Evolutionary conservation across 2,888 invertebrate species (phyloP), one percentile per base, ranked within the genome.

Genomic region (Cremastinae sp.): DNA sequence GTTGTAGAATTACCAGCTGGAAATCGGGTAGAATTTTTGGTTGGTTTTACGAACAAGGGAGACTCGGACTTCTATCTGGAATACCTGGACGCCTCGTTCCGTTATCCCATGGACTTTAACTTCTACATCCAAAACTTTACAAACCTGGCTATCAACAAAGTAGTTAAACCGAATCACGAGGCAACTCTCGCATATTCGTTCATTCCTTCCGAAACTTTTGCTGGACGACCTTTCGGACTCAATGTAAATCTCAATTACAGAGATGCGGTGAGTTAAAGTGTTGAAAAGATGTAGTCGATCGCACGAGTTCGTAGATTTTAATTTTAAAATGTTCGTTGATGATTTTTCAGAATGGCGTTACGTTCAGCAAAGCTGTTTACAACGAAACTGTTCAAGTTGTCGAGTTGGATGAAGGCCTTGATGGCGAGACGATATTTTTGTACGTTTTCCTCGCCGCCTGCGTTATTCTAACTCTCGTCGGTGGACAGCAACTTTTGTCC

Each of bases 51-150:
- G 66, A 99, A 99, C 92, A 97, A 96, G 88, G 99, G 98, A 56
- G 93, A 94, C 74, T 94, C 95, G 82, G 97, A 98, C 82, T 98
- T 98, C 87, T 90, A 95, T 20, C 93, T 99, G 18, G 98, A 99
- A 88, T 94, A 95, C 4, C 93, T 99, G 87, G 99, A 99, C 86
- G 98, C 98, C 0, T 98, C 99, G 0, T 98, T 99, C 94, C 95
- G 98, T 83, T 99, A 99, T 89, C 98, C 99, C 7, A 96, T 98
- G 95, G 99, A 99, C 91, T 99, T 97, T 91, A 97, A 95, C 82
- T 99, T 97, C 91, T 96, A 96, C 91, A 98, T 99, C 82, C 98
- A 99, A 91, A 99, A 99, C 91, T 99, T 99, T 91, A 97, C 98
- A 0, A 95, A 96, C 0, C 92, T 97, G 84, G 93, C 94, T 0